Conservation (phyloP, 2,888 invertebrate species). For the Tromatobia lineatoria region DNA sequence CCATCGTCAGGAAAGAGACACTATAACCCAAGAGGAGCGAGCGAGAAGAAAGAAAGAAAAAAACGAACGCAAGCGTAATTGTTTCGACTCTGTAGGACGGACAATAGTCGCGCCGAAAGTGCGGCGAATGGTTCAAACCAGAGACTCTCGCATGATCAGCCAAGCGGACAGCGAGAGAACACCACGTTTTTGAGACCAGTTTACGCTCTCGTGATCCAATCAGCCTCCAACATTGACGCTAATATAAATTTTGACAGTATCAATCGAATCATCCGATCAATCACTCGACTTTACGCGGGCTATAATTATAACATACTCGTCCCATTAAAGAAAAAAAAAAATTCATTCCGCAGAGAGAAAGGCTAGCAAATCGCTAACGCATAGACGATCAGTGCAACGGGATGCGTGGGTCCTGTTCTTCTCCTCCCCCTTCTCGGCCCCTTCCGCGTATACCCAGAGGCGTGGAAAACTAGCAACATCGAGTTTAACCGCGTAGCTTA, state of each 20-base stretch:
- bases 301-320: background rate
- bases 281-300: background rate
- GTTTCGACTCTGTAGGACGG: background rate
- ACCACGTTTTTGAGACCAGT: slow-evolving; percentile 15
- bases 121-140: slow-evolving; percentile 1
- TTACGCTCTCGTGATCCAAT: slow-evolving; percentile 22
- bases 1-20: background rate
- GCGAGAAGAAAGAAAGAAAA: background rate
- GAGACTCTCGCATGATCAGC: slow-evolving; percentile 69
- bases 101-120: slow-evolving; percentile 53
- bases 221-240: background rate
- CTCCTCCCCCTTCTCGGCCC: background rate
- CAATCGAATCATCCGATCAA: background rate
- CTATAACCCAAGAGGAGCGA: background rate
- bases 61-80: background rate
- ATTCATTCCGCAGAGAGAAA: background rate
- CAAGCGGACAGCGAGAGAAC: slow-evolving; percentile 62
- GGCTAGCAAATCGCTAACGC: background rate
- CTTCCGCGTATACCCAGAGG: slow-evolving; percentile 45
- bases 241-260: background rate
- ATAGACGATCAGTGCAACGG: slow-evolving; percentile 3
- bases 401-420: slow-evolving; percentile 21
- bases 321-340: background rate
- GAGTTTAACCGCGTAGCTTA: slow-evolving; percentile 42
- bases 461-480: slow-evolving; percentile 59